Evolutionary conservation across 64 coral and sea anemone species (phyloP).

Genomic region (Pachyseris speciosa): DNA sequence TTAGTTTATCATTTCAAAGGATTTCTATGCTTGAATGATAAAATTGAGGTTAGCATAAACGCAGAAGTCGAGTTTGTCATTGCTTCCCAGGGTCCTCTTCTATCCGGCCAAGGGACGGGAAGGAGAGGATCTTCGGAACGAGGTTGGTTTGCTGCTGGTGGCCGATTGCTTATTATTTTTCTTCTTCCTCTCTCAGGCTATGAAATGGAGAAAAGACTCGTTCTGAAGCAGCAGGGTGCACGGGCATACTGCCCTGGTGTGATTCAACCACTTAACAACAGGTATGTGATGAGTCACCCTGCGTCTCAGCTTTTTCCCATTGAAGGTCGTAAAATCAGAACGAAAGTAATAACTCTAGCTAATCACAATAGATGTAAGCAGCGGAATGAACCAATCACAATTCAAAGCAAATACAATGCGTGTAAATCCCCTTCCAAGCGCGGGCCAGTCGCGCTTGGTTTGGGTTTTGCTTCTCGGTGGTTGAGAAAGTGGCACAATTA

Average conservation of each 20-base stretch:
- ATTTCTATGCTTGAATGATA: too few species aligned
- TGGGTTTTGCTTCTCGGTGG: not conserved
- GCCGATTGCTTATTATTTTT: not conserved
- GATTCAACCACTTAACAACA: slow-evolving; percentile 38
- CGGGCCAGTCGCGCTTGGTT: not conserved
- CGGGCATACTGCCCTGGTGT: slow-evolving; percentile 54
- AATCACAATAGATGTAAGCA: not conserved
- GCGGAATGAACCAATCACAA: too few species aligned
- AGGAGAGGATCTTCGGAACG: too few species aligned
- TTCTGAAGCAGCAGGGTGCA: slow-evolving; percentile 50
- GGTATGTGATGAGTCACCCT: too few species aligned
- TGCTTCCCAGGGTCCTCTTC: too few species aligned
- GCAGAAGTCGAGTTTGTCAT: too few species aligned
- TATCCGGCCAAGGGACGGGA: too few species aligned
- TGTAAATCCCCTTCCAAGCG: too few species aligned
- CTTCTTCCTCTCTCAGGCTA: slow-evolving; percentile 64
- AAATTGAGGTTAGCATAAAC: too few species aligned
- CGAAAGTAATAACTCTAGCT: not conserved
- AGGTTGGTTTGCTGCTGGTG: too few species aligned
- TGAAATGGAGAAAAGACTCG: slow-evolving; percentile 81
- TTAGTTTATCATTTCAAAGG: too few species aligned
- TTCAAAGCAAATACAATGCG: too few species aligned
- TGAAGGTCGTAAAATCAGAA: not conserved
- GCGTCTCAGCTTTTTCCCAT: not conserved
- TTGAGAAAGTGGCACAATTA: not conserved